Evolutionary conservation across 2,888 invertebrate genomes (phyloP).

Genomic region (Synanthedon tipuliformis): DNA sequence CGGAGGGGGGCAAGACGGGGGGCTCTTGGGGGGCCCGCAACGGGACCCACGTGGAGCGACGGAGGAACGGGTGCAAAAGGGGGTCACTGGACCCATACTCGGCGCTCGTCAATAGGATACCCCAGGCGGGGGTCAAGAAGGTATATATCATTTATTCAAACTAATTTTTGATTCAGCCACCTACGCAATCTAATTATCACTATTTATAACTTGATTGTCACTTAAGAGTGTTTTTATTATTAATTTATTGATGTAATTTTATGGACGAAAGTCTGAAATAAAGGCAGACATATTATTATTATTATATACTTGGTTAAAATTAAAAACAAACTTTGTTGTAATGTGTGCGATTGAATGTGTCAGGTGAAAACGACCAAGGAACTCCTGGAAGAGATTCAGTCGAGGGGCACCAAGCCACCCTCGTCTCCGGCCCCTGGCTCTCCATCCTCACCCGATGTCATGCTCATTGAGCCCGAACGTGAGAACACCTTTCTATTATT

Average conservation of each 20-base stretch:
- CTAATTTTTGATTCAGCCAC: not conserved
- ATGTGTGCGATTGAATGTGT: too few species aligned
- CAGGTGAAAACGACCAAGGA: slow-evolving; percentile 77
- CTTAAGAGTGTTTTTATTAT: too few species aligned
- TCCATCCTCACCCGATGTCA: slow-evolving; percentile 47
- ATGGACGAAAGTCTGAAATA: too few species aligned
- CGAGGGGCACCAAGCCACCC: slow-evolving; percentile 54
- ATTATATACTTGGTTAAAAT: too few species aligned
- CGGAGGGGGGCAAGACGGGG: slow-evolving; percentile 11
- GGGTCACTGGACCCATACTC: slow-evolving; percentile 45
- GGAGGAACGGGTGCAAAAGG: slow-evolving; percentile 43
- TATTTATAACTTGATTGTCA: not conserved
- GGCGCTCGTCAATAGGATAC: slow-evolving; percentile 52
- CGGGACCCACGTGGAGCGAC: slow-evolving; percentile 28
- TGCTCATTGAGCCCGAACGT: slow-evolving; percentile 57
- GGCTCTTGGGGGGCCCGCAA: slow-evolving; percentile 31
- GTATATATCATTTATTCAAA: slow-evolving; percentile 14
- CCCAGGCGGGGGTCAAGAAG: slow-evolving; percentile 57
- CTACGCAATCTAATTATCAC: too few species aligned
- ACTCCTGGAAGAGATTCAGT: slow-evolving; percentile 80
- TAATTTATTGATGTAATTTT: too few species aligned
- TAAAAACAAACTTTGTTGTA: too few species aligned
- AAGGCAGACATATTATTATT: too few species aligned
- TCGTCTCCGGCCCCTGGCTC: slow-evolving; percentile 19
- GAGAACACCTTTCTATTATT: slow-evolving; percentile 10